phyloP scores from a whole-genome alignment of 1,140 invertebrate species.

The Watersipora subatra region DNA sequence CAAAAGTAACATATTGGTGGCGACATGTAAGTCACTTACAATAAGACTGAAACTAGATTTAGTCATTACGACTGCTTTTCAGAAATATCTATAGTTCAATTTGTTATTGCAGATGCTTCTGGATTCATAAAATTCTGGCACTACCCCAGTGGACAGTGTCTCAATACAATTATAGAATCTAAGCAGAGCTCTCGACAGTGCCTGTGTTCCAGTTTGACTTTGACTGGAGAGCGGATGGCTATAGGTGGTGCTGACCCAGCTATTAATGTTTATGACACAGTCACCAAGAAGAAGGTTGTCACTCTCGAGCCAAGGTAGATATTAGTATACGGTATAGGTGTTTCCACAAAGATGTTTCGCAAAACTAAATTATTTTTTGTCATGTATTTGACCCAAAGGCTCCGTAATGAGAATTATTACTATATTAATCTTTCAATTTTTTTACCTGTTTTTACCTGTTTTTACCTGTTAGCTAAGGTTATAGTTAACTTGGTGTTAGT shows the following conservation, averaged over 20 bases:
- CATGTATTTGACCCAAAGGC: too few species aligned
- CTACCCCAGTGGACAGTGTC: slow-evolving; percentile 27
- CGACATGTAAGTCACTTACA: slow-evolving; percentile 21
- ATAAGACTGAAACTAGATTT: not conserved
- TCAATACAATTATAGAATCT: slow-evolving; percentile 26
- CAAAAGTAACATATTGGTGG: slow-evolving; percentile 21
- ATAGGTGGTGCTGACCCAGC: slow-evolving; percentile 25
- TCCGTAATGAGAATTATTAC: too few species aligned
- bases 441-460: not conserved
- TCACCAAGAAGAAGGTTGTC: slow-evolving; percentile 24
- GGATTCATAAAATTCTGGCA: slow-evolving; percentile 37
- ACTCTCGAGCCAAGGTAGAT: slow-evolving; percentile 30
- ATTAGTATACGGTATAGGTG: too few species aligned
- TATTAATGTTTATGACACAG: slow-evolving; percentile 30
- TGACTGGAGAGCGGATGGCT: slow-evolving; percentile 21
- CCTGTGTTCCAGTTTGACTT: slow-evolving; percentile 21
- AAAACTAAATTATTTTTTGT: too few species aligned
- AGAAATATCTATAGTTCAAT: not conserved
- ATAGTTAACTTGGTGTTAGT: not conserved
- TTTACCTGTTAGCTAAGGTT: not conserved
- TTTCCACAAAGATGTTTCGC: too few species aligned
- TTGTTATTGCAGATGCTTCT: slow-evolving; percentile 32
- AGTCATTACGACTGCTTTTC: not conserved
- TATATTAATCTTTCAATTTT: not conserved
- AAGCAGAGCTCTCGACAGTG: slow-evolving; percentile 21